Evolutionary conservation across 1,140 invertebrate genomes (phyloP).

Genomic region (Conopomorpha cramerella): DNA sequence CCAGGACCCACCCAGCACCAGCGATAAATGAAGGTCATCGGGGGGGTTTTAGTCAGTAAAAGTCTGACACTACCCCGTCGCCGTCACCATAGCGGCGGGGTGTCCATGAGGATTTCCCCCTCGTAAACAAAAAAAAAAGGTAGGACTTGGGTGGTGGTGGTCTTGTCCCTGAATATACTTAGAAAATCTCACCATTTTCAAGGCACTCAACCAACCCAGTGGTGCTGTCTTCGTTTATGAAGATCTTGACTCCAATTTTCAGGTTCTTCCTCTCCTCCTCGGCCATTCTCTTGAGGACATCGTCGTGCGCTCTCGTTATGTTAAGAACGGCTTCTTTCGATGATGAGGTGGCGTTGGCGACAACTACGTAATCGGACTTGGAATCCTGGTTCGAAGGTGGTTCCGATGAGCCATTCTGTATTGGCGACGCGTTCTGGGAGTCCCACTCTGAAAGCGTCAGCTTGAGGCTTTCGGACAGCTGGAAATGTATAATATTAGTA

Average conservation of each 20-base stretch:
- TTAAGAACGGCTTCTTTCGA: constrained; percentile 29
- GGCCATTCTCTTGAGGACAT: constrained; percentile 62
- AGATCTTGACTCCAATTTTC: constrained; percentile 69
- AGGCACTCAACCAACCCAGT: constrained; percentile 59
- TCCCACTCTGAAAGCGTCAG: constrained; percentile 63
- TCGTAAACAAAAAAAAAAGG: too few relatives aligned
- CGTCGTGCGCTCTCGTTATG: constrained; percentile 59
- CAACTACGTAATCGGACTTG: constrained; percentile 35
- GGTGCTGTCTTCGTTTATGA: constrained; percentile 64
- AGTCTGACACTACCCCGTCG: too few relatives aligned
- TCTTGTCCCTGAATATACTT: too few relatives aligned
- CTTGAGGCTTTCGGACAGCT: constrained; percentile 76
- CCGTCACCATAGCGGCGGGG: too few relatives aligned
- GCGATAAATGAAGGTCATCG: too few relatives aligned
- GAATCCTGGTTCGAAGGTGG: too few relatives aligned
- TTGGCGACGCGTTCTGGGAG: constrained; percentile 19
- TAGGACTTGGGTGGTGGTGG: too few relatives aligned
- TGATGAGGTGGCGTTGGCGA: constrained; percentile 17
- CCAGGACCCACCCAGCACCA: too few relatives aligned
- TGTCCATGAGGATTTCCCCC: too few relatives aligned
- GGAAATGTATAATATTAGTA: constrained; percentile 19
- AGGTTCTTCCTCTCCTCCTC: constrained; percentile 65
- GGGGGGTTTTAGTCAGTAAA: too few relatives aligned
- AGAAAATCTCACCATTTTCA: constrained; percentile 57
- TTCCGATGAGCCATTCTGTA: constrained; percentile 24